Evolutionary conservation across 2,888 invertebrate species (phyloP).

Genomic region (Elysia crispata): DNA sequence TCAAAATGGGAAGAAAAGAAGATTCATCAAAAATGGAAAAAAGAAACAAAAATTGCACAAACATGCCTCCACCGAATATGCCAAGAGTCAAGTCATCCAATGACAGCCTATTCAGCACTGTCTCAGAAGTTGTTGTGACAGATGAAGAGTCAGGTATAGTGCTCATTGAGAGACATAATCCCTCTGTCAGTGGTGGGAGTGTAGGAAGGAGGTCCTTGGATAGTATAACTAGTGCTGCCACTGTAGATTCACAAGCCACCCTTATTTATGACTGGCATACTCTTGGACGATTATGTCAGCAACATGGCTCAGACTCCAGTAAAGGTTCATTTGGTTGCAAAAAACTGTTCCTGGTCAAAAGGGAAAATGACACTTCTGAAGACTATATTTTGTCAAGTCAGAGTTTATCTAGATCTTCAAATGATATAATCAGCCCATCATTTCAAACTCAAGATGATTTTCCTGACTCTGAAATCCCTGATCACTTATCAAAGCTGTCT

Average conservation of each 20-base stretch:
- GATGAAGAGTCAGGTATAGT: constrained; percentile 67
- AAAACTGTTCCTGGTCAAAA: not conserved
- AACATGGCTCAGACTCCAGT: not conserved
- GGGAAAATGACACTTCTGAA: not conserved
- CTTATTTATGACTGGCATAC: constrained; percentile 63
- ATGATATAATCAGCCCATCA: not conserved
- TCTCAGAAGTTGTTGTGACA: constrained; percentile 64
- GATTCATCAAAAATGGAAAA: constrained; percentile 3
- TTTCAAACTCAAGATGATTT: not conserved
- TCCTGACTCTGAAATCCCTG: constrained; percentile 43
- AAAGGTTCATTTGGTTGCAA: too few relatives aligned
- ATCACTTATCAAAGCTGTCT: constrained; percentile 51
- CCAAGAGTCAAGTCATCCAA: constrained; percentile 20
- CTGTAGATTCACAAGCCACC: constrained; percentile 60
- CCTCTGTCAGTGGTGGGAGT: constrained; percentile 64
- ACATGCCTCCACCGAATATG: not conserved
- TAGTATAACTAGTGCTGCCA: constrained; percentile 55
- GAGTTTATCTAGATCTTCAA: not conserved
- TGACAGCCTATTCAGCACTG: constrained; percentile 60
- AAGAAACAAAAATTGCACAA: not conserved
- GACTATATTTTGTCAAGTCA: not conserved
- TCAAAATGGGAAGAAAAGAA: not conserved
- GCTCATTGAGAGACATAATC: constrained; percentile 65
- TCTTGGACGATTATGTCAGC: not conserved
- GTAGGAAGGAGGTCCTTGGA: constrained; percentile 61